These are phyloP conservation scores for Brienomyrus brachyistius DNA, from an alignment of 2,113 vertebrate genomes.

Conservation along the genomic window DNA sequence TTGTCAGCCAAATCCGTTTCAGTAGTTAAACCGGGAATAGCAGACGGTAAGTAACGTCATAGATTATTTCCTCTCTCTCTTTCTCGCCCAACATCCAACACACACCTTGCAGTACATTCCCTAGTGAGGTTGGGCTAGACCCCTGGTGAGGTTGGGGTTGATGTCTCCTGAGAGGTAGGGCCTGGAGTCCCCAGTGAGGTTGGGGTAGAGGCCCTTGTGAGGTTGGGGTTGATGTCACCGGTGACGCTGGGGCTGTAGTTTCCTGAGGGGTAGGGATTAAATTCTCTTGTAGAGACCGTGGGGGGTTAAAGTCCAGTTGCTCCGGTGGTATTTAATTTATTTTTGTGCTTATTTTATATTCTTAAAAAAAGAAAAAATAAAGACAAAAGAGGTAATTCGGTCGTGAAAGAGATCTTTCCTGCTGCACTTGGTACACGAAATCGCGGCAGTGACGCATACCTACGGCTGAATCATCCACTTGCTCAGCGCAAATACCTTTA, in stretches of 20 bases:
- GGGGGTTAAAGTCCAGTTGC: too few relatives aligned
- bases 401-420: background rate
- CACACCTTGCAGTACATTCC: background rate
- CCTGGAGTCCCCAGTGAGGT: too few relatives aligned
- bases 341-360: background rate
- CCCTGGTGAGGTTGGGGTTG: too few relatives aligned
- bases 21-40: background rate
- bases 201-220: too few relatives aligned
- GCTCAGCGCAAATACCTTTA: background rate
- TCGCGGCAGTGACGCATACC: background rate
- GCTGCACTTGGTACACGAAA: background rate
- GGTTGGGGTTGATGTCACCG: too few relatives aligned
- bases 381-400: background rate
- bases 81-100: background rate
- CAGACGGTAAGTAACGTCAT: background rate
- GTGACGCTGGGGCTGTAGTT: too few relatives aligned
- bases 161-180: too few relatives aligned
- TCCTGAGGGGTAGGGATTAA: too few relatives aligned
- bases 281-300: too few relatives aligned
- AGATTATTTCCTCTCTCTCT: background rate
- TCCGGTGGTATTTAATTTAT: background rate
- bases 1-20: background rate
- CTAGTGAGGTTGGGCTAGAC: too few relatives aligned
- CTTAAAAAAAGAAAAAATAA: background rate
- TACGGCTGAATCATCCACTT: background rate